phyloP scores from a whole-genome alignment of 2,113 vertebrate species.

The Mormyrus iriodes region DNA sequence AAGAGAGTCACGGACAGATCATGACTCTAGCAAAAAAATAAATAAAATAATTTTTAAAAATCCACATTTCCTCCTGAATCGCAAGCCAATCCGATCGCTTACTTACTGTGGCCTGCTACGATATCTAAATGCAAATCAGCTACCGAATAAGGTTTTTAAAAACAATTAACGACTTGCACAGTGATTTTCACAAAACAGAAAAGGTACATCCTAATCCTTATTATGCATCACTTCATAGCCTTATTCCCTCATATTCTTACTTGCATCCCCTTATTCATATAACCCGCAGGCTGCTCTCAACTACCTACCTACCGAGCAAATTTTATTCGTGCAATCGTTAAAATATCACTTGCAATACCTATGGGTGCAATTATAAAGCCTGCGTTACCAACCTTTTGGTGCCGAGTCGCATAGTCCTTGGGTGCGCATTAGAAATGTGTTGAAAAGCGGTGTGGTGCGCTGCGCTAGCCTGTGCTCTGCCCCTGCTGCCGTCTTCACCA shows the following conservation, averaged over 20 bases:
- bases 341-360: background rate
- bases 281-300: background rate
- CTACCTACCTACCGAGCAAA: background rate
- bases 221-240: background rate
- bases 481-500: conserved; percentile 46
- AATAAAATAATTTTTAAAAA: background rate
- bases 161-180: background rate
- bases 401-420: conserved; percentile 60
- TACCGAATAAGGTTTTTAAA: background rate
- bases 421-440: conserved; percentile 61
- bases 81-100: background rate
- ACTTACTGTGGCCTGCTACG: background rate
- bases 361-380: background rate
- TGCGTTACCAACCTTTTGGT: conserved; percentile 54
- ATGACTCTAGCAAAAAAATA: background rate
- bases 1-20: background rate
- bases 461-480: conserved; percentile 52
- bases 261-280: background rate
- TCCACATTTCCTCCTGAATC: background rate
- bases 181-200: background rate
- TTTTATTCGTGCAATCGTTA: background rate
- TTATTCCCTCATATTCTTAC: background rate
- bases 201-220: background rate
- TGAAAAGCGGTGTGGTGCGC: conserved; percentile 40
- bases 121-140: background rate